These are phyloP conservation scores for Conistra vaccinii DNA, from an alignment of 2,888 invertebrate genomes.

Conservation along the genomic window DNA sequence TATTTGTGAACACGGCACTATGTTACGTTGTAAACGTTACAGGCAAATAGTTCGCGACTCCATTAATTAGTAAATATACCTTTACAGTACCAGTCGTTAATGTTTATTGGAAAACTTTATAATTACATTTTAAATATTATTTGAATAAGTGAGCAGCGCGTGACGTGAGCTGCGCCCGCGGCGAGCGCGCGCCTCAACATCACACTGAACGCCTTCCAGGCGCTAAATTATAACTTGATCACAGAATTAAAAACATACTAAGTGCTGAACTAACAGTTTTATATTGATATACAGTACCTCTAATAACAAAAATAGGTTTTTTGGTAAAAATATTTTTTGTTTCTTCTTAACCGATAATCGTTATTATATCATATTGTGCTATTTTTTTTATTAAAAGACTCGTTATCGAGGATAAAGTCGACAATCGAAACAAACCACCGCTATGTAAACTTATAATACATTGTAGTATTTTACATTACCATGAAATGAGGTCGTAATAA, in stretches of 20 bases:
- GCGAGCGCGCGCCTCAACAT: background rate
- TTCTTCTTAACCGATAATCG: conserved; percentile 80
- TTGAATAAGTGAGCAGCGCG: conserved; percentile 63
- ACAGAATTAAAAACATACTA: conserved; percentile 85
- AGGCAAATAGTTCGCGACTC: conserved; percentile 60
- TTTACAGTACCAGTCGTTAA: conserved; percentile 78
- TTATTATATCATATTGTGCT: conserved; percentile 79
- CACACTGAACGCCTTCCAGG: conserved; percentile 76
- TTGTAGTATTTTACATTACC: conserved; percentile 74
- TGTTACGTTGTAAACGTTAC: conserved; percentile 20
- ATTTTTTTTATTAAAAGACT: conserved; percentile 68
- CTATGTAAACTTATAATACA: conserved; percentile 71
- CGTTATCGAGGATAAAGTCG: conserved; percentile 62
- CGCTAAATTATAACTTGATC: conserved; percentile 82
- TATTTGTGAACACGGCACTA: conserved; percentile 43
- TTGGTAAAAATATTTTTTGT: conserved; percentile 85
- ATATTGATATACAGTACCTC: conserved; percentile 80
- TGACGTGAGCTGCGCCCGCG: conserved; percentile 49
- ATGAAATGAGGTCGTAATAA: conserved; percentile 75
- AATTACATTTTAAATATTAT: conserved; percentile 67
- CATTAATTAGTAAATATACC: conserved; percentile 71
- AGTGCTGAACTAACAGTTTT: conserved; percentile 80
- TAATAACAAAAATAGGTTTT: conserved; percentile 88
- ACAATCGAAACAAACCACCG: conserved; percentile 69
- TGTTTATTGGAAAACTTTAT: conserved; percentile 69